Conservation (phyloP, 2,797 vertebrate species). For the Miichthys miiuy region DNA sequence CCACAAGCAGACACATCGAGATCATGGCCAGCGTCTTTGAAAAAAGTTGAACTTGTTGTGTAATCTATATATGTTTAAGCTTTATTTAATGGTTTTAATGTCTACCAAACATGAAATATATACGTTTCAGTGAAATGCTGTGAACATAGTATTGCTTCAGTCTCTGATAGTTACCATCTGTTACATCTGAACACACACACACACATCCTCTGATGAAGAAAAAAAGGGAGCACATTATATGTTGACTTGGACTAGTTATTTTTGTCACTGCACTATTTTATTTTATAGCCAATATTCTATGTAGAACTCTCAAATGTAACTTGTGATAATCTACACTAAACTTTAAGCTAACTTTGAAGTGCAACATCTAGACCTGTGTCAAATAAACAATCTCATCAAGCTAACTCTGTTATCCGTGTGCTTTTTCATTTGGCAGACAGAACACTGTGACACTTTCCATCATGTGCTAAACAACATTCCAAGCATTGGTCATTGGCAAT, state of each 20-base stretch:
- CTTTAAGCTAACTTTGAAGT: neutral
- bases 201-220: neutral
- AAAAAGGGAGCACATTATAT: neutral
- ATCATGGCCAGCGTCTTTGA: neutral
- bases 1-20: neutral
- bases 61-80: no score
- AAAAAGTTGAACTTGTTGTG: neutral
- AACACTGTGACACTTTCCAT: neutral
- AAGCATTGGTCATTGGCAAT: neutral
- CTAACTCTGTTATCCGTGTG: neutral
- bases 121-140: neutral
- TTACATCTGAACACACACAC: neutral
- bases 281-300: neutral
- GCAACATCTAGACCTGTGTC: neutral
- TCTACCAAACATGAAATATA: neutral
- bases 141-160: neutral
- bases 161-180: neutral
- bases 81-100: neutral
- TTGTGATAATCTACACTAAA: neutral
- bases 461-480: neutral
- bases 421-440: neutral
- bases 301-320: neutral
- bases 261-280: no score
- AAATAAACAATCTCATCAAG: neutral
- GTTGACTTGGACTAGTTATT: neutral